Conservation (phyloP, 2,888 invertebrate species). For the Chrysina gloriosa region DNA sequence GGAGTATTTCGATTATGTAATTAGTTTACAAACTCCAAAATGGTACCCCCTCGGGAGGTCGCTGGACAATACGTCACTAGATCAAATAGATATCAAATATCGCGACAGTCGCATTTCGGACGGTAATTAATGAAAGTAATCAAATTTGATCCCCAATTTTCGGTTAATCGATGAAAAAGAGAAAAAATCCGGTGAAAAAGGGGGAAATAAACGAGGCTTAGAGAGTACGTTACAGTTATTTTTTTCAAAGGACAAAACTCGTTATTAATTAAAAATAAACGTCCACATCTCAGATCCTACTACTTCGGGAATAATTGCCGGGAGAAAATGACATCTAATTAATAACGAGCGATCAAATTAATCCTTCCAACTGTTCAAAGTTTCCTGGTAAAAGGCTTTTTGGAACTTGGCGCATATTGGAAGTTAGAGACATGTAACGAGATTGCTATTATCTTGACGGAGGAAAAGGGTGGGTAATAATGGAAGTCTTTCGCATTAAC, state of each 20-base stretch:
- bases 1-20: not conserved
- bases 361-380: not conserved
- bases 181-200: not conserved
- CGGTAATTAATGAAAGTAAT: slow-evolving; percentile 13
- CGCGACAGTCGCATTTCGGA: not conserved
- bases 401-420: not conserved
- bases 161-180: slow-evolving; percentile 3
- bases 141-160: not conserved
- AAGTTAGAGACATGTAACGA: not conserved
- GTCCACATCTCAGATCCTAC: not conserved
- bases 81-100: slow-evolving; percentile 18
- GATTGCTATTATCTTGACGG: not conserved
- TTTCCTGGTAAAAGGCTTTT: not conserved
- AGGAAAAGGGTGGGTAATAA: not conserved
- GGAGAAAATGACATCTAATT: not conserved
- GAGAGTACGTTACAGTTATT: not conserved
- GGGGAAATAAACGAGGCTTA: not conserved
- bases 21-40: no score
- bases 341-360: not conserved
- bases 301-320: not conserved
- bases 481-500: no score
- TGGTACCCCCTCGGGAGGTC: no score
- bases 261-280: not conserved
- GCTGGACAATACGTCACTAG: not conserved
- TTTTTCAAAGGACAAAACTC: not conserved